Evolutionary conservation across 2,797 vertebrate genomes (phyloP), one percentile per base, ranked within the genome.

Genomic region (Pteronotus mesoamericanus): DNA sequence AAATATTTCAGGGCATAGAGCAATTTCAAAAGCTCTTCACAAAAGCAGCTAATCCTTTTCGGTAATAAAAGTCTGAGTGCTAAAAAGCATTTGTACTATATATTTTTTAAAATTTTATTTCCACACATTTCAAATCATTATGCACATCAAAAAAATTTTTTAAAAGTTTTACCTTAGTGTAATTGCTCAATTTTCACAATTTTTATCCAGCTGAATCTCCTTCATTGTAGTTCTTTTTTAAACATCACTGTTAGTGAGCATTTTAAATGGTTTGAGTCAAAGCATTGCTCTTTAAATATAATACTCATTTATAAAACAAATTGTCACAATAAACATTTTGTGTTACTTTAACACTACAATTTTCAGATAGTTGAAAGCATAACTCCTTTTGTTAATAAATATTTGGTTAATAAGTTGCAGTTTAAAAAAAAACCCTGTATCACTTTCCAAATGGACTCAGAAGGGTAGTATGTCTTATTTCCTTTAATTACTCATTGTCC

Each of bases 141-240:
- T 57, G 15, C 4, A 95, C 44, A 72, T 32, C 11, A 75, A 18
- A 87, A n/a, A n/a, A n/a, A n/a, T n/a, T n/a, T n/a, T n/a, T n/a
- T n/a, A 61, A 80, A 87, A 93, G 11, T 16, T 51, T 64, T 61
- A 2, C 21, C 29, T 86, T 75, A 48, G 1, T 69, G 55, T 72
- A 94, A 59, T 15, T 79, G 26, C 10, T 95, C 9, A 74, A 46
- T 87, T 94, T 84, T 68, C 53, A 95, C 12, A 84, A 37, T 71
- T 79, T 71, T 92, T n/a, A 74, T 72, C 29, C 51, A 82, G 51
- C 1, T 61, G n/a, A 86, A 72, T 57, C 11, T 44, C 18, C 19
- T 89, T 69, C 1, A 46, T 44, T 97, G 3, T 44, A 68, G 88
- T 96, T 91, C 69, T 57, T 61, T 94, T 95, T 57, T 68, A n/a